phyloP scores from a whole-genome alignment of 2,797 vertebrate genomes.

The Smutsia temminckii region DNA sequence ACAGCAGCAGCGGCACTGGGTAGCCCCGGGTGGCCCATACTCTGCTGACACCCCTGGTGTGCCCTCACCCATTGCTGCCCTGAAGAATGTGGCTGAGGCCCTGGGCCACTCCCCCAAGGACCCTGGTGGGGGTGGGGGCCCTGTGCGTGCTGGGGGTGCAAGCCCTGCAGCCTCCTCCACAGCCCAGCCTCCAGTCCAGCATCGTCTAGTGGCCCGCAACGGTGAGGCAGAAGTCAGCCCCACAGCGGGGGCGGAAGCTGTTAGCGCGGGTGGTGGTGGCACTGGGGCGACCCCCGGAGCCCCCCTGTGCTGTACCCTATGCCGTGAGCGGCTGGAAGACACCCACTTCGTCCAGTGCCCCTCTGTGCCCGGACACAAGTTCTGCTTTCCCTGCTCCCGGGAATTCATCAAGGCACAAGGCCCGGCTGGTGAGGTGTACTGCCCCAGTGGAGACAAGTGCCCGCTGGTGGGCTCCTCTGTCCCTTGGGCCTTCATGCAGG shows the following conservation, averaged over 20 bases:
- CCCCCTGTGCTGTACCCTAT: constrained; percentile 92
- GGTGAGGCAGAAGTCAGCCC: constrained; percentile 81
- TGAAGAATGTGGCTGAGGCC: constrained; percentile 93
- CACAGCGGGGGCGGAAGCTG: constrained; percentile 63
- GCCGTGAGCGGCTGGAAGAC: constrained; percentile 92
- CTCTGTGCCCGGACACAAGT: constrained; percentile 91
- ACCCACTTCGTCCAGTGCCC: constrained; percentile 96
- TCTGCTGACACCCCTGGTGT: constrained; percentile 82
- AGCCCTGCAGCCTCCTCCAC: constrained; percentile 82
- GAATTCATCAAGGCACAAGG: constrained; percentile 93
- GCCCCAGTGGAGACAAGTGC: constrained; percentile 94
- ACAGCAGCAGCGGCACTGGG: constrained; percentile 84
- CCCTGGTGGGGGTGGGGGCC: constrained; percentile 74
- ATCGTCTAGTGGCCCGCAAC: constrained; percentile 84
- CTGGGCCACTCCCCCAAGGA: constrained; percentile 91
- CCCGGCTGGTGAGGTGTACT: constrained; percentile 91
- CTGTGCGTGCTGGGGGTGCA: constrained; percentile 77
- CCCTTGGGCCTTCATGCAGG: constrained; percentile 96
- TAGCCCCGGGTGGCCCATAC: constrained; percentile 80
- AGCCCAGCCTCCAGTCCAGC: constrained; percentile 69
- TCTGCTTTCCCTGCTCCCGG: constrained; percentile 94
- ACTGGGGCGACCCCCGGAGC: constrained; percentile 80
- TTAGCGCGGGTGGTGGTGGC: constrained; percentile 62
- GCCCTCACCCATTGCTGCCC: constrained; percentile 91
- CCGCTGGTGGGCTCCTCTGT: constrained; percentile 92